A percentile compares a stretch with the other conserved stretches of the same genome.
These are phyloP conservation scores for Nemotelus nigrinus DNA, from an alignment of 2,888 invertebrate genomes.

Conservation along the genomic window DNA sequence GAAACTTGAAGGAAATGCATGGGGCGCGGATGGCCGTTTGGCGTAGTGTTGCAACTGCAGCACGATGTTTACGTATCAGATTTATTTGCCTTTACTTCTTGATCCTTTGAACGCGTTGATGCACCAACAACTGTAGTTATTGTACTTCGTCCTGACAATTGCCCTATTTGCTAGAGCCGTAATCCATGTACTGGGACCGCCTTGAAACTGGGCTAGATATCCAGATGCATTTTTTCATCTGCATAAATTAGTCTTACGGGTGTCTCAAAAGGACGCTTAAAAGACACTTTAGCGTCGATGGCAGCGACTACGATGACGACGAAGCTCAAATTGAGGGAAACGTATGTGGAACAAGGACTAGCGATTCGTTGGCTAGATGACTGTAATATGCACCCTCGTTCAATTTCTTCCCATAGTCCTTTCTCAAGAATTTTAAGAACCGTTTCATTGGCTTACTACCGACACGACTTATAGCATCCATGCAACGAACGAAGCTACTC, in stretches of 20 bases:
- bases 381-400: not conserved
- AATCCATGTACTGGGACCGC: not conserved
- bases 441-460: constrained; percentile 42
- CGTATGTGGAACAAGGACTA: constrained; percentile 1
- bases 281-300: constrained; percentile 13
- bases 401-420: not conserved
- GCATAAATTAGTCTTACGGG: constrained; percentile 47
- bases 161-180: constrained; percentile 6
- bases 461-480: constrained; percentile 16
- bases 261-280: constrained; percentile 44
- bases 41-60: constrained; percentile 23
- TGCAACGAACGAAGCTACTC: not conserved
- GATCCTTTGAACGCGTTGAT: constrained; percentile 35
- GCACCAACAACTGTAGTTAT: constrained; percentile 33
- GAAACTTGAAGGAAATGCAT: not conserved
- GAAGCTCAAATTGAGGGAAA: constrained; percentile 2
- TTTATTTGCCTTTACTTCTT: constrained; percentile 43
- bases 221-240: constrained; percentile 19
- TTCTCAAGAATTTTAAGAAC: constrained; percentile 28
- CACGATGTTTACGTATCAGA: constrained; percentile 42
- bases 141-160: constrained; percentile 23
- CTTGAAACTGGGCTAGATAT: not conserved
- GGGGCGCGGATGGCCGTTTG: not conserved
- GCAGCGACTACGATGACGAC: too few relatives aligned
- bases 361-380: not conserved